Percentiles rank a stretch among this genome's conserved stretches.
These are phyloP conservation scores for Allolobophora icterica DNA, from an alignment of 2,888 invertebrate genomes.

Conservation along the genomic window DNA sequence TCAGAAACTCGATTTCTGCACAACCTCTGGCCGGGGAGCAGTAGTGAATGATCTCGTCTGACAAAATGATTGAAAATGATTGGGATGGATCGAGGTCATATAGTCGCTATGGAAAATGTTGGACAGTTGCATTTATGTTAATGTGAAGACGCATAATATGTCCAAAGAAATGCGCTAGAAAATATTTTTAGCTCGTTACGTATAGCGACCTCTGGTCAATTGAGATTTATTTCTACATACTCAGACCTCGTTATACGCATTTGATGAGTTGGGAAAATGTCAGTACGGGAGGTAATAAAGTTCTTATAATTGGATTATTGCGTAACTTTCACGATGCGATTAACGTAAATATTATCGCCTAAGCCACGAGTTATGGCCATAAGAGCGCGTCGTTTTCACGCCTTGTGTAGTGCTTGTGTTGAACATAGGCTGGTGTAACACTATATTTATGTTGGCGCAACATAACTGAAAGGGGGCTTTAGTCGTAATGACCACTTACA, in stretches of 20 bases:
- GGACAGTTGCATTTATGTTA: no score
- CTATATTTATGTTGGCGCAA: neutral
- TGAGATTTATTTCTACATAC: neutral
- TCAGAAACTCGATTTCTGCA: no score
- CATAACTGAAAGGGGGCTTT: neutral
- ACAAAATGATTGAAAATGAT: no score
- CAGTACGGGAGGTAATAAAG: neutral
- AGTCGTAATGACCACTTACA: neutral
- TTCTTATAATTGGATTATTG: neutral
- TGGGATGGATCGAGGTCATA: no score
- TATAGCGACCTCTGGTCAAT: neutral
- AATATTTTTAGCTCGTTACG: neutral
- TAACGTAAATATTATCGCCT: neutral
- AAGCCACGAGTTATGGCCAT: neutral
- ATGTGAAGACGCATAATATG: no score
- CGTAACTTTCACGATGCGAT: conserved; percentile 2
- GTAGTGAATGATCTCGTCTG: no score
- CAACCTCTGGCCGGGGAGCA: no score
- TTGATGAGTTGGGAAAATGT: conserved; percentile 3
- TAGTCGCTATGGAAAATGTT: neutral
- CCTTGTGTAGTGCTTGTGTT: neutral
- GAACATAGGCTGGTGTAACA: neutral
- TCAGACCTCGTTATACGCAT: conserved; percentile 17
- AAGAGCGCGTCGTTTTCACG: neutral
- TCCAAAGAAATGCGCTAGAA: neutral